Evolutionary conservation across 2,797 vertebrate species (phyloP).

Genomic region (Aldrovandia affinis): DNA sequence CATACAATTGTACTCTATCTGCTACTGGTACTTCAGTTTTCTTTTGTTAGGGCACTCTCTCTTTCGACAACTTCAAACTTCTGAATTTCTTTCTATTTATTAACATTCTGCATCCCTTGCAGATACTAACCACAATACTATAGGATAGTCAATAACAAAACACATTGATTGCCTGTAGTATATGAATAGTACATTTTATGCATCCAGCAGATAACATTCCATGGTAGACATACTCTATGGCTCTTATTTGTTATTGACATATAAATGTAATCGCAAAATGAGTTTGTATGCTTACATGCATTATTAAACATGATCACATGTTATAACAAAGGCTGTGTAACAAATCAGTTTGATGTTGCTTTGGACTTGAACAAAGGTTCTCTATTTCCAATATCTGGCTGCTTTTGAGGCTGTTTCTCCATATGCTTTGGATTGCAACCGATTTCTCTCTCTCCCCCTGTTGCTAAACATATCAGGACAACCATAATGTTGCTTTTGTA

Average conservation of each 20-base stretch:
- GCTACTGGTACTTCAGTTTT: background rate
- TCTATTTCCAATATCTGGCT: background rate
- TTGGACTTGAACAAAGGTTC: background rate
- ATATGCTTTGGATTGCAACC: background rate
- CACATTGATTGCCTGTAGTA: background rate
- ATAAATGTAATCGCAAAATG: background rate
- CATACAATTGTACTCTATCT: background rate
- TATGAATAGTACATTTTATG: background rate
- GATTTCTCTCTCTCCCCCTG: background rate
- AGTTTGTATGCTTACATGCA: background rate
- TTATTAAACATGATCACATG: background rate
- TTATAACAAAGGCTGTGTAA: background rate
- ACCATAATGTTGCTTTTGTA: background rate
- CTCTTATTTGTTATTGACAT: background rate
- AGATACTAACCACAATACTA: background rate
- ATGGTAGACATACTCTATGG: background rate
- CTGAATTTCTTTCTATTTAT: background rate
- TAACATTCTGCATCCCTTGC: no score
- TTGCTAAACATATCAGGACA: background rate
- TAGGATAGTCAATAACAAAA: background rate
- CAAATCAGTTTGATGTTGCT: background rate
- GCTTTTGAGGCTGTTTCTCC: background rate
- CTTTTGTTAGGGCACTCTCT: background rate
- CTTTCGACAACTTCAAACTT: no score
- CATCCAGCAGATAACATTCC: background rate